These are phyloP conservation scores for Galerucella calmariensis DNA, from an alignment of 2,888 invertebrate species.

Conservation along the genomic window DNA sequence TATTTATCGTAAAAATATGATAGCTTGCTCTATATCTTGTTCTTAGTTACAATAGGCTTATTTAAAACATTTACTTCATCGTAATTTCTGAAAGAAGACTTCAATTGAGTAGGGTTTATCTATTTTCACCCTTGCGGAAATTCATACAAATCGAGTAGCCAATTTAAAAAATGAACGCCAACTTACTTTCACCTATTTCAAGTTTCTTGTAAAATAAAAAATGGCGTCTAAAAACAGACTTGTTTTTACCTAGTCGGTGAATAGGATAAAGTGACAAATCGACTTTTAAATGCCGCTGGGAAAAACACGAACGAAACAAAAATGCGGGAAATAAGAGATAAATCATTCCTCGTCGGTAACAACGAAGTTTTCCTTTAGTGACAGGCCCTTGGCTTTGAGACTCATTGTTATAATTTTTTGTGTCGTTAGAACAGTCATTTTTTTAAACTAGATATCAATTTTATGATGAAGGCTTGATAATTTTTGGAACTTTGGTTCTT, in stretches of 20 bases:
- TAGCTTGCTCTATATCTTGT: too few species aligned
- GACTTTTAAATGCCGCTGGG: conserved; percentile 42
- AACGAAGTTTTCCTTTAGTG: conserved; percentile 27
- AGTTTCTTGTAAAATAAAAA: conserved; percentile 24
- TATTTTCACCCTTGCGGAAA: too few species aligned
- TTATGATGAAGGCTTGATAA: not conserved
- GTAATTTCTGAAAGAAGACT: too few species aligned
- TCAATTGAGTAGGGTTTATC: too few species aligned
- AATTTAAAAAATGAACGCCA: not conserved
- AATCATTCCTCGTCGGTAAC: conserved; percentile 41
- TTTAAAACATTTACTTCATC: too few species aligned
- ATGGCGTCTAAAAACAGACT: conserved; percentile 22
- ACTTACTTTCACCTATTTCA: conserved; percentile 8
- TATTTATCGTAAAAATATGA: too few species aligned
- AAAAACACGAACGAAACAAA: conserved; percentile 42
- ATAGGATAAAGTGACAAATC: conserved; percentile 41
- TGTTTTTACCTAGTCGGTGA: conserved; percentile 34
- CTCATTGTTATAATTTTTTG: conserved; percentile 34
- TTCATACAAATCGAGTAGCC: too few species aligned
- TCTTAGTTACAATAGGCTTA: too few species aligned
- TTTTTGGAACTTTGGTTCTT: too few species aligned
- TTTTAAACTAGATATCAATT: conserved; percentile 33
- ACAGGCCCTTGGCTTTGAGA: conserved; percentile 31
- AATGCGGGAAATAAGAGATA: conserved; percentile 40
- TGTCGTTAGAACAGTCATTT: conserved; percentile 28